Percentiles rank a stretch among this genome's conserved stretches.
phyloP scores from a whole-genome alignment of 2,113 vertebrate species.

The Panurus biarmicus region DNA sequence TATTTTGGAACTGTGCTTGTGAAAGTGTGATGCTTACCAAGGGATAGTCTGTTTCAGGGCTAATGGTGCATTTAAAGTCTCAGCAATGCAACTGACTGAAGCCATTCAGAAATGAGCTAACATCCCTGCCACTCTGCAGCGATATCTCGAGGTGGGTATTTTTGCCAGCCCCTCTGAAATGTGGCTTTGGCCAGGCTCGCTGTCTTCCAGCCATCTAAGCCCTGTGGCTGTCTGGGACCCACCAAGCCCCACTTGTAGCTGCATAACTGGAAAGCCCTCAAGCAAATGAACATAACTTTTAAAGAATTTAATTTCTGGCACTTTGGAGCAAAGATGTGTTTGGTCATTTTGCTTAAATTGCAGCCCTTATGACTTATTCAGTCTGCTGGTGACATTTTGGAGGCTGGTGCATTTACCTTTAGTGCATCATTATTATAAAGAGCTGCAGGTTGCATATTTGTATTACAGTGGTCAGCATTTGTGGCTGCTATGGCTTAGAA shows the following conservation, averaged over 20 bases:
- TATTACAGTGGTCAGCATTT: neutral
- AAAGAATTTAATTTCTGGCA: neutral
- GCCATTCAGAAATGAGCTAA: neutral
- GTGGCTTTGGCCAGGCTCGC: neutral
- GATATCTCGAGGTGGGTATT: neutral
- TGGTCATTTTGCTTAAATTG: neutral
- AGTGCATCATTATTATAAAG: neutral
- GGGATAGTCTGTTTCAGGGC: neutral
- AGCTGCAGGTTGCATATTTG: neutral
- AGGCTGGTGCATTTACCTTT: neutral
- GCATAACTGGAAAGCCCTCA: neutral
- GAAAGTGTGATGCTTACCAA: neutral
- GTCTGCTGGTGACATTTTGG: neutral
- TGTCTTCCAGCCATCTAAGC: neutral
- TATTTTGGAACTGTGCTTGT: neutral
- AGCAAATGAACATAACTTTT: neutral
- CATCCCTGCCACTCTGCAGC: neutral
- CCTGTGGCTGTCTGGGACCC: neutral
- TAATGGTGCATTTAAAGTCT: neutral
- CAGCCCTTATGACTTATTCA: neutral
- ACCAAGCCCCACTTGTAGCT: neutral
- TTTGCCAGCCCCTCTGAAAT: neutral
- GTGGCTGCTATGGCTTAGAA: neutral
- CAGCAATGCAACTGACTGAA: neutral
- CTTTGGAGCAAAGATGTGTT: neutral